Conservation (phyloP, 2,113 vertebrate species). For the Sakesphorus luctuosus region DNA sequence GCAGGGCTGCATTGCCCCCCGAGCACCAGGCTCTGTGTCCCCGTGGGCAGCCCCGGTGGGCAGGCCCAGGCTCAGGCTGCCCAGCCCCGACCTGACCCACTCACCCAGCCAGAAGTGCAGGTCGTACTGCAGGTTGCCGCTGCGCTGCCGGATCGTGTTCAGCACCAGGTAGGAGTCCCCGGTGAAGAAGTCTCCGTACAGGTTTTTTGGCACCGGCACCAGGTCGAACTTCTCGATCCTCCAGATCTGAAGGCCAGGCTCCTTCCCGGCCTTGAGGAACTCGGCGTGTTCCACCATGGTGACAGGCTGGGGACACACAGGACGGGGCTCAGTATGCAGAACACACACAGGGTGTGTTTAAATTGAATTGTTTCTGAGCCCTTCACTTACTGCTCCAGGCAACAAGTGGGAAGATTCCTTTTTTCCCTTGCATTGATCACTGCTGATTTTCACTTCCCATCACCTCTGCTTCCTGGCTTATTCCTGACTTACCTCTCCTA, state of each 20-base stretch:
- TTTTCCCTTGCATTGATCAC: background rate
- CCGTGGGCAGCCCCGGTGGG: background rate
- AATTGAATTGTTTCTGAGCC: background rate
- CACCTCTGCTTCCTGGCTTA: background rate
- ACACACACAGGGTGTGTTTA: background rate
- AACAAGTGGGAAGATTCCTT: background rate
- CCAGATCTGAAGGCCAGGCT: conserved; percentile 95
- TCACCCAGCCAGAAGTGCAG: conserved; percentile 97
- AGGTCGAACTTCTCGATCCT: conserved; percentile 95
- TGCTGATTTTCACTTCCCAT: background rate
- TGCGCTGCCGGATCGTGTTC: conserved; percentile 91
- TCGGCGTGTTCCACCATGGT: conserved; percentile 92
- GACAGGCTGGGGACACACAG: conserved; percentile 65
- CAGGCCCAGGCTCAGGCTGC: no score
- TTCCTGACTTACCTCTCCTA: background rate
- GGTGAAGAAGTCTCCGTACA: conserved; percentile 92
- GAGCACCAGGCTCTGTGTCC: background rate
- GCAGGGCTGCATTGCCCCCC: background rate
- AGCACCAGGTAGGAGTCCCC: conserved; percentile 95
- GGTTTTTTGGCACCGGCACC: conserved; percentile 89
- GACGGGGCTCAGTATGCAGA: background rate
- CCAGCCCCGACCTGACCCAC: background rate
- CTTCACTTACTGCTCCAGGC: background rate
- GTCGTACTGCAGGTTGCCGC: conserved; percentile 90
- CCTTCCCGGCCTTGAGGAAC: conserved; percentile 89